Base-by-base conservation (phyloP, 2,113 vertebrate genomes). In the Chlorodrepanis virens region DNA sequence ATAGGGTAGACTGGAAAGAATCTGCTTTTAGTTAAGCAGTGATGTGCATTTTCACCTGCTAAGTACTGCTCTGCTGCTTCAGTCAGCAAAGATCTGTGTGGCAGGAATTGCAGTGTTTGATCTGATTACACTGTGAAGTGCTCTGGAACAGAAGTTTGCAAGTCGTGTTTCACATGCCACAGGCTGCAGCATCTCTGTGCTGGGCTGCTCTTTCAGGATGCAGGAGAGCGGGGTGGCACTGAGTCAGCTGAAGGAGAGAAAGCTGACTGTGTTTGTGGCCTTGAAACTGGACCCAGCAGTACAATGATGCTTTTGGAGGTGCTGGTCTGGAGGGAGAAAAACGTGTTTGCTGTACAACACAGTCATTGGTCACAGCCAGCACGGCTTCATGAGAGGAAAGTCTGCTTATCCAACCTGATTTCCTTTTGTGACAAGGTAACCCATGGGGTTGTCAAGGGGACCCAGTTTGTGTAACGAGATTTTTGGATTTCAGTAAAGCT, bases 341-440 rank as follows among this genome's bases (percentile, higher is more conserved):
- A 29, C 0, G 0, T 74, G 25, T 11, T 40, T 47, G 69, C 19
- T 33, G 12, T 60, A 8, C 40, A 53, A 2, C 1, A 0, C 45
- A 45, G 18, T 37, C 1, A 3, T 22, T 28, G 33, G 39, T 9
- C 45, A 77, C 63, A 77, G 83, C 21, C 37, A 59, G 53, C 33
- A 37, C 2, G 0, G 6, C 45, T 52, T 45, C 45, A 3, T 28
- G 39, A 37, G 31, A 21, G 33, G 17, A 24, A 60, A 60, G 39
- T 69, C 12, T 87, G 15, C 28, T 78, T 5, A 28, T 37, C 45
- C 19, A 33, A 28, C 12, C 5, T 45, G 45, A 20, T 45, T 68
- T 18, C 1, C 21, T 42, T 44, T 37, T 28, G 1, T 77, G 45
- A 33, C 33, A 60, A 33, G 18, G 27, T 53, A 53, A 33, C 64